Evolutionary conservation across 2,888 invertebrate genomes (phyloP), one percentile per base, ranked within the genome.

Genomic region (Drosophila suboccidentalis): DNA sequence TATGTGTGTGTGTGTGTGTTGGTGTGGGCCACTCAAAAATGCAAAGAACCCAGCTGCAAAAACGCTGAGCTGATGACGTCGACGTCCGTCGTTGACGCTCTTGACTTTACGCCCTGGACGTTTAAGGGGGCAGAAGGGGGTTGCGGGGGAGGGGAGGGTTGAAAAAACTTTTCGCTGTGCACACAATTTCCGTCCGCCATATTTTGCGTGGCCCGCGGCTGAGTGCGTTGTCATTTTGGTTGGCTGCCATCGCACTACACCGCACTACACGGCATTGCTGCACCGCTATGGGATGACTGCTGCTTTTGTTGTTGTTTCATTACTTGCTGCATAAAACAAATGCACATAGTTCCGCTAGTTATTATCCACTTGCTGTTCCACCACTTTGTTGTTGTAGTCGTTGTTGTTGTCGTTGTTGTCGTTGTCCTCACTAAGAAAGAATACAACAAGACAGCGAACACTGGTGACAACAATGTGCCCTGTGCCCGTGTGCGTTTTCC

Each of bases 241-340:
- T 61, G 64, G 66, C 57, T 62, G 63, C 34, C 47, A 58, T 38
- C 29, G 26, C 34, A 50, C 17, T n/a, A 9, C 46, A 29, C 22
- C 13, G 19, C 19, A 19, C 19, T 4, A 4, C 47, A 15, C 9
- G 4, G 44, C 44, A 44, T 8, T n/a, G 44, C 34, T 13, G 32
- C 34, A 15, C 34, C 43, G 43, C 39, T 57, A 36, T 49, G 19
- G 11, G 19, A 22, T 32, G 49, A 11, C 57, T 59, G n/a, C n/a
- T n/a, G 61, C 61, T 70, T 58, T 66, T 75, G 88, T 75, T 85
- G 86, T 82, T 80, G 84, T 80, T 85, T 86, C 88, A 84, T 85
- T 84, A 82, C 73, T 82, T 67, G 66, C 49, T 65, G 88, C 86
- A 87, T 80, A 85, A 84, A 85, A 84, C 88, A 87, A 84, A 84